Evolutionary conservation across 2,113 vertebrate species (phyloP), one percentile per base, ranked within the genome.

Genomic region (Cranoglanis bouderius): DNA sequence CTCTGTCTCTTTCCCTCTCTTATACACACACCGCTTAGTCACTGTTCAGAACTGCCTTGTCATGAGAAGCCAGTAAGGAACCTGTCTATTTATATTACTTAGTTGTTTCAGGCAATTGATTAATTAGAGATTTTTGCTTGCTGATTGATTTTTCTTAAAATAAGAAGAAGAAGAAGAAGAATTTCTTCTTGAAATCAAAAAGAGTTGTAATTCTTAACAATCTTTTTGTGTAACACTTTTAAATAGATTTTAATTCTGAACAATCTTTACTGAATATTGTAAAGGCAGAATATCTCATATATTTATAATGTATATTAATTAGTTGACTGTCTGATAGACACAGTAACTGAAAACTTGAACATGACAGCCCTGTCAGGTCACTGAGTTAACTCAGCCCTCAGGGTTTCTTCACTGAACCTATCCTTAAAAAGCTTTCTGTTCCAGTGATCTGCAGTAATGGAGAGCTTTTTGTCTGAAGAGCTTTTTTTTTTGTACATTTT

Each of bases 1-100:
- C 35, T 32, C 82, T 70, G 51, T 82, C 0, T 90, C 24, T 82
- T 18, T 86, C 7, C 61, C 80, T 70, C 57, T 35, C 80, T 86
- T 12, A 63, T 16, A 84, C 46, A 49, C 32, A 75, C 35, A 75
- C 84, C 61, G 46, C 75, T 88, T 75, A n/a, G 53, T 86, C 55
- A 75, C 21, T 74, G 61, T 82, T 84, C 70, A 26, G 53, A 53
- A 89, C 14, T 87, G 89, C 89, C 84, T 75, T 78, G 91, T 91
- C 89, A 90, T 90, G 55, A 91, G 82, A 78, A 81, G 51, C 14
- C 8, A 67, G 49, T 29, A n/a, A 70, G 46, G 61, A 46, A 55
- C 46, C 80, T 74, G 67, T 51, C 29, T 59, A 49, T 86, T 88
- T 77, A 13, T 59, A 80, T 84, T 43, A 67, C 51, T 2, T 57